phyloP scores from a whole-genome alignment of 1,140 invertebrate species.

The Ooceraea biroi region DNA sequence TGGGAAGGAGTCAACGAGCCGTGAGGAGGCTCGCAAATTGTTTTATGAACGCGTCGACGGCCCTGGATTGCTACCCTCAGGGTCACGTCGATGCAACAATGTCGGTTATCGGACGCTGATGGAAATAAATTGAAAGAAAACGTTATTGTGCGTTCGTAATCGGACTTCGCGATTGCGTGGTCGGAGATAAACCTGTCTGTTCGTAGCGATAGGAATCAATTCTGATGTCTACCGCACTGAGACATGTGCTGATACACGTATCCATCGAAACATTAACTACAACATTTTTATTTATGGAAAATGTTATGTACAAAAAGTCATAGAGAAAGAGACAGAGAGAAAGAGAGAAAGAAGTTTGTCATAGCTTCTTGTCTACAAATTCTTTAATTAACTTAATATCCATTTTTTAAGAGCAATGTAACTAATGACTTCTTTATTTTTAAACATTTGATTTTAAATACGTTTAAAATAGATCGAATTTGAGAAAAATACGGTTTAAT shows the following conservation, averaged over 20 bases:
- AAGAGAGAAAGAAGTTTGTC: neutral
- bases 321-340: neutral
- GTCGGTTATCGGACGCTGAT: slow-evolving; percentile 71
- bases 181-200: slow-evolving; percentile 18
- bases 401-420: neutral
- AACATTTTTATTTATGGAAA: neutral
- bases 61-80: slow-evolving; percentile 73
- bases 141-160: slow-evolving; percentile 64
- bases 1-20: slow-evolving; percentile 60
- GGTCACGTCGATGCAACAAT: slow-evolving; percentile 55
- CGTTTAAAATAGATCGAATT: neutral
- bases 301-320: neutral
- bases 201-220: slow-evolving; percentile 13
- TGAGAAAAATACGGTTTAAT: neutral
- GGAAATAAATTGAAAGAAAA: slow-evolving; percentile 73
- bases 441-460: neutral
- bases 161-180: slow-evolving; percentile 14
- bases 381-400: neutral
- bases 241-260: neutral
- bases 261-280: neutral
- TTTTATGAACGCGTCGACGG: slow-evolving; percentile 78
- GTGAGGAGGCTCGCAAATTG: slow-evolving; percentile 77
- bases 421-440: neutral
- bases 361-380: neutral
- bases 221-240: neutral